These are phyloP conservation scores for Synanthedon tipuliformis DNA, from an alignment of 2,888 invertebrate species.

Conservation along the genomic window DNA sequence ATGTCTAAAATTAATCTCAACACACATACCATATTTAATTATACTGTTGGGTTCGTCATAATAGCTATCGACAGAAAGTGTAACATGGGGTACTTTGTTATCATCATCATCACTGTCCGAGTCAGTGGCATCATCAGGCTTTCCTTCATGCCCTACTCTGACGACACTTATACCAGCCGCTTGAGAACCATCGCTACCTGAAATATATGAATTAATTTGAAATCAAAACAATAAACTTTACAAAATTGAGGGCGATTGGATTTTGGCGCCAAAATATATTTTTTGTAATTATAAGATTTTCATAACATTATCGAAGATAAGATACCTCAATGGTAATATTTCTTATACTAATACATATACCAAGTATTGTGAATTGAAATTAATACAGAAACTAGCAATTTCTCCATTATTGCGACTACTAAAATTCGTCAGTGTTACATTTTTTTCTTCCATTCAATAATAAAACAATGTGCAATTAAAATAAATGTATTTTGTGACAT, in stretches of 20 bases:
- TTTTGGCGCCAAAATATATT: constrained; percentile 14
- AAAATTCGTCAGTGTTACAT: too few species aligned
- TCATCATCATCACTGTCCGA: constrained; percentile 70
- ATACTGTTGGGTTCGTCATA: constrained; percentile 70
- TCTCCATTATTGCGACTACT: too few species aligned
- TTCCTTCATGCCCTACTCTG: constrained; percentile 65
- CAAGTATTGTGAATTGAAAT: too few species aligned
- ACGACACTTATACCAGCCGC: constrained; percentile 74
- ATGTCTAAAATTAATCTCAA: not conserved
- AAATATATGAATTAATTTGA: constrained; percentile 6
- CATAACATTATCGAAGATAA: too few species aligned
- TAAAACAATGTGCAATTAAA: too few species aligned
- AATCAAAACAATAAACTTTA: not conserved
- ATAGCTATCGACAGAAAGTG: constrained; percentile 75
- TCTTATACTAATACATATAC: too few species aligned
- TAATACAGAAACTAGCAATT: too few species aligned
- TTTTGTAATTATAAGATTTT: not conserved
- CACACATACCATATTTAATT: constrained; percentile 55
- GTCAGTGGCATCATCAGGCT: constrained; percentile 68
- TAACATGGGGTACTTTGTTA: constrained; percentile 73
- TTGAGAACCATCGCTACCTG: constrained; percentile 65
- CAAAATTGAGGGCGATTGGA: not conserved
- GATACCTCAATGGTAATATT: too few species aligned
- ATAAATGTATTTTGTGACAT: too few species aligned
- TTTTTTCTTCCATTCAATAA: too few species aligned